Evolutionary conservation across 1,140 invertebrate species (phyloP).

Genomic region (Megalonaias nervosa): DNA sequence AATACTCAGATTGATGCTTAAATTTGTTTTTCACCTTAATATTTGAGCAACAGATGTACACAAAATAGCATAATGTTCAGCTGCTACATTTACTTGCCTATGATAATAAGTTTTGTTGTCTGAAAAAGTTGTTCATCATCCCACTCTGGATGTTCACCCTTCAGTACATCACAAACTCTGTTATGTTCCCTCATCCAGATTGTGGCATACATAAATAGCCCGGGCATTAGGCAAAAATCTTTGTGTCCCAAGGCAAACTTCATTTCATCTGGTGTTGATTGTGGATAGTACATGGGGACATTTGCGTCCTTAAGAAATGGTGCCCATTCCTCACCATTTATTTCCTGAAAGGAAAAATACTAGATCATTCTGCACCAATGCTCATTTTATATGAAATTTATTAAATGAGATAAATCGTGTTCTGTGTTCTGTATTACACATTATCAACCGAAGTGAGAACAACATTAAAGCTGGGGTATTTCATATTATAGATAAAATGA

Average conservation of each 20-base stretch:
- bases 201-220: slow-evolving; percentile 68
- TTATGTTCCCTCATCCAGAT: slow-evolving; percentile 71
- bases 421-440: too few relatives aligned
- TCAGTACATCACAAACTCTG: slow-evolving; percentile 68
- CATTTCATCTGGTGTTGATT: slow-evolving; percentile 50
- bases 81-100: slow-evolving; percentile 52
- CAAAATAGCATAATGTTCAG: too few relatives aligned
- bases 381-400: too few relatives aligned
- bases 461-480: too few relatives aligned
- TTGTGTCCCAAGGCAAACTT: slow-evolving; percentile 71
- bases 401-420: too few relatives aligned
- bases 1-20: too few relatives aligned
- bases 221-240: slow-evolving; percentile 70
- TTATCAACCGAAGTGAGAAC: too few relatives aligned
- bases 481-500: too few relatives aligned
- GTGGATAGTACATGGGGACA: slow-evolving; percentile 65
- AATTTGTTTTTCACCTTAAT: too few relatives aligned
- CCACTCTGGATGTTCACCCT: slow-evolving; percentile 71
- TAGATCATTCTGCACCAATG: too few relatives aligned
- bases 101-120: slow-evolving; percentile 69
- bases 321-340: slow-evolving; percentile 71
- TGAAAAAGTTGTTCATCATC: slow-evolving; percentile 73
- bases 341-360: slow-evolving; percentile 42
- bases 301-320: slow-evolving; percentile 64
- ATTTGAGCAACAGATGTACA: too few relatives aligned